phyloP scores from a whole-genome alignment of 2,113 vertebrate species.

The Sporophila hypoxantha region DNA sequence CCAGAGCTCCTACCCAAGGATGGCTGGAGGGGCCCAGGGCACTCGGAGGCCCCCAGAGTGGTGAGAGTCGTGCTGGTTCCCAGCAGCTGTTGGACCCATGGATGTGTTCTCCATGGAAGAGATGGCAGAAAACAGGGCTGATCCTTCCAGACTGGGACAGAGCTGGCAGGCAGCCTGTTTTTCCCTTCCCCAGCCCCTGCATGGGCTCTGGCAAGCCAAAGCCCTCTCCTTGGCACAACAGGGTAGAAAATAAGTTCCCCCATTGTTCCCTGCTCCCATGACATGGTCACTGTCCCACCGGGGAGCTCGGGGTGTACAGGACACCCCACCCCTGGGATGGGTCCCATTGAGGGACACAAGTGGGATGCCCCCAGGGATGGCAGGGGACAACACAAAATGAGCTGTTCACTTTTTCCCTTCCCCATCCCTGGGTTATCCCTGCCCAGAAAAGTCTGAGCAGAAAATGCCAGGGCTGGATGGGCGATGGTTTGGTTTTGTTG shows the following conservation, averaged over 20 bases:
- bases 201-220: not conserved
- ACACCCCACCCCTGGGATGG: not conserved
- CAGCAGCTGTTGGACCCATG: not conserved
- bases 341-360: accelerated
- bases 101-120: accelerated
- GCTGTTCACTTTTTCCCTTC: not conserved
- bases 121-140: not conserved
- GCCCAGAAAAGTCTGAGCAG: not conserved
- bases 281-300: accelerated
- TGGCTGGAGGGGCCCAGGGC: not conserved
- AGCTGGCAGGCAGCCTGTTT: accelerated
- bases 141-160: not conserved
- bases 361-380: not conserved
- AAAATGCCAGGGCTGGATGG: not conserved
- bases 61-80: not conserved
- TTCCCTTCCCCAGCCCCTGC: not conserved
- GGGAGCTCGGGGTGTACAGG: not conserved
- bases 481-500: not conserved
- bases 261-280: not conserved
- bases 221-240: not conserved
- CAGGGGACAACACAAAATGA: not conserved
- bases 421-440: not conserved
- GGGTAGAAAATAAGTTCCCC: not conserved
- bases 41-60: not conserved
- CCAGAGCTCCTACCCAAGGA: not conserved